Conservation (phyloP, 2,113 vertebrate species). For the Ammospiza caudacuta region DNA sequence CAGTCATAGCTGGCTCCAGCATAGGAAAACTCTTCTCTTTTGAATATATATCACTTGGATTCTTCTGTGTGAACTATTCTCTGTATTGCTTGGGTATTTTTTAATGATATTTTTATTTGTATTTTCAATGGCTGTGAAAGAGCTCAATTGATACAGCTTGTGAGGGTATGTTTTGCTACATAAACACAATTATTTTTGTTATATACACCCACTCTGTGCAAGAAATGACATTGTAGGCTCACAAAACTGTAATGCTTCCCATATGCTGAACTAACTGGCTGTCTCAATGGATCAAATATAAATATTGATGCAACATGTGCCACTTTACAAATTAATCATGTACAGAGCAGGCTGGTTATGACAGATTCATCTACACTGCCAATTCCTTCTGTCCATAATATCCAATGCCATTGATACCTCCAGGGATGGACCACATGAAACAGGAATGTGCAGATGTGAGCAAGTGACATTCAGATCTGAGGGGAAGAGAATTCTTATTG, state of each 20-base stretch:
- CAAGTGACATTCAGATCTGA: background rate
- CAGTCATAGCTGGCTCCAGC: slow-evolving; percentile 52
- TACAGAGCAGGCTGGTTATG: background rate
- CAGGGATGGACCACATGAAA: slow-evolving; percentile 11
- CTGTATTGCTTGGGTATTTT: slow-evolving; percentile 25
- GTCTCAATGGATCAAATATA: slow-evolving; percentile 45
- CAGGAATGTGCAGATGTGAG: background rate
- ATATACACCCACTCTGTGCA: slow-evolving; percentile 23
- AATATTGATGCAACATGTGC: slow-evolving; percentile 46
- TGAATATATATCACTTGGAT: slow-evolving; percentile 12
- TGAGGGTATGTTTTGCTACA: slow-evolving; percentile 40
- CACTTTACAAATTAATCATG: slow-evolving; percentile 51
- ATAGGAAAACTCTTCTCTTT: slow-evolving; percentile 55
- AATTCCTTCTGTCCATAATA: background rate
- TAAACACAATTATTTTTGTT: slow-evolving; percentile 56
- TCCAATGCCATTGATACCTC: background rate
- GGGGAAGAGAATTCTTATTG: background rate
- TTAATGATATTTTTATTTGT: slow-evolving; percentile 43
- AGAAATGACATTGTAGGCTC: slow-evolving; percentile 52
- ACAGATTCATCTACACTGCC: slow-evolving; percentile 12
- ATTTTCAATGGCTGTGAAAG: slow-evolving; percentile 38
- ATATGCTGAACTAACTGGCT: slow-evolving; percentile 36
- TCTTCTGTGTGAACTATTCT: slow-evolving; percentile 21
- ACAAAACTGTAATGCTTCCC: slow-evolving; percentile 62
- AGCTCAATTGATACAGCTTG: slow-evolving; percentile 41